Conservation (phyloP, 37 sponge, comb jelly and placozoan genomes). For the Chondrosia reniformis region DNA sequence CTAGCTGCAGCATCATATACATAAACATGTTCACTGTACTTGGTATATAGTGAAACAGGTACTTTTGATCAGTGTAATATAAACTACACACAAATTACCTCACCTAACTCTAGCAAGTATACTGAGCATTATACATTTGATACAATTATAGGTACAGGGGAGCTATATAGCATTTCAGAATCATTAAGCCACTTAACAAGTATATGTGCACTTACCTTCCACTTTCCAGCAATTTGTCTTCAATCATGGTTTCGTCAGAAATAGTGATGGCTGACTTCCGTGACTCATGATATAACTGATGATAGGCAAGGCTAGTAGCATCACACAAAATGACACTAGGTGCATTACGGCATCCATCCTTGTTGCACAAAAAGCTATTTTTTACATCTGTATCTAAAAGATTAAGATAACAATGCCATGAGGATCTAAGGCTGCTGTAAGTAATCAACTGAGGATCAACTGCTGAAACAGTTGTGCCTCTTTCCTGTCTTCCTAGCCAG, state of each 20-base stretch:
- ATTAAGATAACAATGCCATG: conserved; percentile 7
- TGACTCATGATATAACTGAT: neutral
- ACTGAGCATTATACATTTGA: neutral
- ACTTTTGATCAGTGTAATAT: neutral
- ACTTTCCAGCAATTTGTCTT: neutral
- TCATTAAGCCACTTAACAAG: neutral
- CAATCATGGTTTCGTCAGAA: too few species aligned
- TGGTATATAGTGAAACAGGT: too few species aligned
- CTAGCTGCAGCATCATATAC: neutral
- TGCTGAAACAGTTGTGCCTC: neutral
- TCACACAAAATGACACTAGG: neutral
- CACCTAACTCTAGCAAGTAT: neutral
- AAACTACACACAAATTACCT: neutral
- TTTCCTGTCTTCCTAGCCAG: neutral
- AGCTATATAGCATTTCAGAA: neutral
- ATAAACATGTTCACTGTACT: conserved; percentile 9
- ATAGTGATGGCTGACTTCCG: too few species aligned
- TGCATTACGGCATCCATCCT: neutral
- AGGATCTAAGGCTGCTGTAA: conserved; percentile 1
- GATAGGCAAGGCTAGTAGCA: conserved; percentile 8
- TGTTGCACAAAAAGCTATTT: neutral
- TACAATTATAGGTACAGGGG: neutral
- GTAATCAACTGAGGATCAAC: neutral
- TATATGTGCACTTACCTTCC: conserved; percentile 16
- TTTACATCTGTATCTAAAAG: neutral